These are phyloP conservation scores for Porites lobata DNA, from an alignment of 92 coral and sea anemone species.

Conservation along the genomic window DNA sequence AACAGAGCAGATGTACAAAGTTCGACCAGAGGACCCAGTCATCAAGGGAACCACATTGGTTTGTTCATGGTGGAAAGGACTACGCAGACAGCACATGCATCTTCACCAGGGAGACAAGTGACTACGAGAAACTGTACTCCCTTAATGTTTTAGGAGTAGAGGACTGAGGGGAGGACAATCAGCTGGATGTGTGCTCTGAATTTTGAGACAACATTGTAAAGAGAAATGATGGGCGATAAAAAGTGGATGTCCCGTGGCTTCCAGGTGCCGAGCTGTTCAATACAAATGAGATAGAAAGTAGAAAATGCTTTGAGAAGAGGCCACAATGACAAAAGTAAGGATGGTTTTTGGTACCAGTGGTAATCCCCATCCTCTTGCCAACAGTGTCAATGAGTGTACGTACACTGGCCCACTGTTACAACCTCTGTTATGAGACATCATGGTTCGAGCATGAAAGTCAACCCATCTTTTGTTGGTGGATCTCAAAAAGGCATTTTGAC, in stretches of 20 bases:
- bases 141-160: neutral
- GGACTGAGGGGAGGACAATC: conserved; percentile 32
- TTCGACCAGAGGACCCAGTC: conserved; percentile 61
- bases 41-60: conserved; percentile 27
- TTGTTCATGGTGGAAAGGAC: conserved; percentile 10
- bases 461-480: conserved; percentile 62
- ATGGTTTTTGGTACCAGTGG: conserved; percentile 58
- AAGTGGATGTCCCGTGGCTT: conserved; percentile 69
- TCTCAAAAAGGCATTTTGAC: conserved; percentile 64
- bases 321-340: conserved; percentile 63
- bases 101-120: conserved; percentile 41
- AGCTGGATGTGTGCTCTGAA: conserved; percentile 38
- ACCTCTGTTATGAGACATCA: conserved; percentile 74
- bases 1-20: conserved; percentile 58
- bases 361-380: too few species aligned
- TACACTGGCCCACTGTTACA: neutral
- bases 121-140: neutral
- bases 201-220: conserved; percentile 16
- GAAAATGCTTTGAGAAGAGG: conserved; percentile 48
- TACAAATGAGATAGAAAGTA: conserved; percentile 50
- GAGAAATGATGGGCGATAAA: conserved; percentile 38
- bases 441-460: conserved; percentile 65
- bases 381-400: too few species aligned
- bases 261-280: conserved; percentile 53
- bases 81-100: neutral